A percentile compares a stretch with the other conserved stretches of the same genome.
Evolutionary conservation across 2,888 invertebrate species (phyloP).

Genomic region (Stomorhina lunata): DNA sequence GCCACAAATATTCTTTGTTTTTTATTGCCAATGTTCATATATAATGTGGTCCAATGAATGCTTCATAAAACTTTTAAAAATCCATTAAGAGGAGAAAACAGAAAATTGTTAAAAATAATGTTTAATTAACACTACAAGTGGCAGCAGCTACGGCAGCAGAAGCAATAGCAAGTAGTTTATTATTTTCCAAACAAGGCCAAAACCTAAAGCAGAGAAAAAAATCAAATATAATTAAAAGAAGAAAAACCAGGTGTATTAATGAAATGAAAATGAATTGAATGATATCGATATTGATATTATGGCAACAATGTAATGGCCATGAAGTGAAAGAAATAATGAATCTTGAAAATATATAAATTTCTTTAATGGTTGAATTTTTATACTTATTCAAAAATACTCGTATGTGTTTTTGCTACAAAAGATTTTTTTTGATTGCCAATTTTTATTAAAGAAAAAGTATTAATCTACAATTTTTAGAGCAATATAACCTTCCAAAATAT

Average conservation of each 20-base stretch:
- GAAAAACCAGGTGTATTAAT: not conserved
- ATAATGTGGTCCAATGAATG: conserved; percentile 5
- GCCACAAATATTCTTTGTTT: conserved; percentile 52
- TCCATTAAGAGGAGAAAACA: conserved; percentile 36
- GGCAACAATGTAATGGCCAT: not conserved
- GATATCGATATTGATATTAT: not conserved
- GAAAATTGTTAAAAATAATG: conserved; percentile 42
- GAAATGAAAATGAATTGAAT: conserved; percentile 26
- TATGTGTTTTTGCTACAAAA: no score
- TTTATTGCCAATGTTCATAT: not conserved
- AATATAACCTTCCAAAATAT: not conserved
- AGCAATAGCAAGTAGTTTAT: no score
- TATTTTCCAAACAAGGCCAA: conserved; percentile 15
- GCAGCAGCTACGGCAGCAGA: no score
- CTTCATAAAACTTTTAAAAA: conserved; percentile 57
- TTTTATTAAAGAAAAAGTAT: no score
- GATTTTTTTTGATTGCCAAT: no score
- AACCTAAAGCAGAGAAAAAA: not conserved
- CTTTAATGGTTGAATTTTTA: no score
- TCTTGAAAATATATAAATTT: no score
- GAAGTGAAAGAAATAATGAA: not conserved
- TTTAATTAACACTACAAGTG: conserved; percentile 49
- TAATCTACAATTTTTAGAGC: not conserved
- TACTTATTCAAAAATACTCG: no score
- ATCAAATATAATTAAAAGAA: conserved; percentile 24